phyloP scores from a whole-genome alignment of 2,797 vertebrate species.

The Acanthopagrus latus region DNA sequence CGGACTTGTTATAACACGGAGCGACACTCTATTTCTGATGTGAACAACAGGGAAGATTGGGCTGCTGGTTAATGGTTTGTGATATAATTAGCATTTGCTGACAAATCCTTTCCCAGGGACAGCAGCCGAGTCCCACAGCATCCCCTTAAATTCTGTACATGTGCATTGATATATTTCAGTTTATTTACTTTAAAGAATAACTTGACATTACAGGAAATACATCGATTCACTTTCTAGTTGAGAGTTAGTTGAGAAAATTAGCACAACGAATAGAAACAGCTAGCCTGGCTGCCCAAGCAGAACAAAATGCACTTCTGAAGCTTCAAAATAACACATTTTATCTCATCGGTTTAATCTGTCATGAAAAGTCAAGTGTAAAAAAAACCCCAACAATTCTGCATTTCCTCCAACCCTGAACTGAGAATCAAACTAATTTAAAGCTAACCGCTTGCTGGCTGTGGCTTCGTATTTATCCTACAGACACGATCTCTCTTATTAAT shows the following conservation, averaged over 20 bases:
- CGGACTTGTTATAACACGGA: background rate
- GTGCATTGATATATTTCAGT: background rate
- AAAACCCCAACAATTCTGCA: background rate
- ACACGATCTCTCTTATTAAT: no score
- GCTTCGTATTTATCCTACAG: background rate
- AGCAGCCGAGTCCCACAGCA: background rate
- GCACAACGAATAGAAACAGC: background rate
- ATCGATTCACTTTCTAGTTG: no score
- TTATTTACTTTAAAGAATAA: background rate
- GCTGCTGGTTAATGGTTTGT: slow-evolving; percentile 19
- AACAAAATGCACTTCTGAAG: background rate
- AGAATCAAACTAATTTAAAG: background rate
- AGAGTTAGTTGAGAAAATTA: background rate
- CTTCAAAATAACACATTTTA: background rate
- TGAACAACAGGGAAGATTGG: background rate
- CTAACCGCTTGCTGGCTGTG: background rate
- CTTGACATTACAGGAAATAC: no score
- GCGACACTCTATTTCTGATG: slow-evolving; percentile 9
- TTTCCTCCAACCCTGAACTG: background rate
- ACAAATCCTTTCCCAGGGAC: background rate
- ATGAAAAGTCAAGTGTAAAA: background rate
- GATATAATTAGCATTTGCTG: slow-evolving; percentile 21
- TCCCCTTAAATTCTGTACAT: background rate
- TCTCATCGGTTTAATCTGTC: background rate
- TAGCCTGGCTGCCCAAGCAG: background rate